Evolutionary conservation across 2,797 vertebrate genomes (phyloP).

Genomic region (Rhinichthys osculus): DNA sequence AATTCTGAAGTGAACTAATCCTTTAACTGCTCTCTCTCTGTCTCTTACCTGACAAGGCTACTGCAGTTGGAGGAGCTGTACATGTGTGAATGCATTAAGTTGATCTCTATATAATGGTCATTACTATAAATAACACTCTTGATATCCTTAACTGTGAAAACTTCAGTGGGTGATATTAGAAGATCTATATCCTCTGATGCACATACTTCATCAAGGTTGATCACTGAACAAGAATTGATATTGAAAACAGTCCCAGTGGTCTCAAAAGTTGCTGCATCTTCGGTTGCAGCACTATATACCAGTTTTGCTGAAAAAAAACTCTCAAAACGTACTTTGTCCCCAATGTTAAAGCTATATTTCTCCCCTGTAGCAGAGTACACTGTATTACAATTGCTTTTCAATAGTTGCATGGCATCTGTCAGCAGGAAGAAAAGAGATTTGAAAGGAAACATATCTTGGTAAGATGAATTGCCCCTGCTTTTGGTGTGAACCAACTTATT

Average conservation of each 20-base stretch:
- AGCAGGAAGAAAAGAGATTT: slow-evolving; percentile 61
- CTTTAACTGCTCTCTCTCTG: neutral
- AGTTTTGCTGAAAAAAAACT: neutral
- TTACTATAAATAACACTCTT: rapidly evolving
- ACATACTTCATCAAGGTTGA: slow-evolving; percentile 31
- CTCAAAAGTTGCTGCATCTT: rapidly evolving
- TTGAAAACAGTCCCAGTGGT: slow-evolving; percentile 23
- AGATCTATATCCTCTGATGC: neutral
- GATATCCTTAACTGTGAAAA: slow-evolving; percentile 31
- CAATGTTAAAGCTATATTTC: rapidly evolving
- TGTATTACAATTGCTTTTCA: neutral
- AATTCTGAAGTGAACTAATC: too few species aligned
- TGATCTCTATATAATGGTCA: neutral
- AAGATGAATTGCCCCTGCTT: neutral
- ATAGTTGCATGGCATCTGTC: slow-evolving; percentile 35
- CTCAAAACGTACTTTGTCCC: slow-evolving; percentile 27
- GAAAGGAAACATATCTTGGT: slow-evolving; percentile 41
- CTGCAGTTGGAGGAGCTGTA: slow-evolving; percentile 15
- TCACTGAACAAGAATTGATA: slow-evolving; percentile 49
- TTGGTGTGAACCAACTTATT: neutral
- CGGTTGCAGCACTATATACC: rapidly evolving
- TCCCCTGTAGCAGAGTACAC: neutral
- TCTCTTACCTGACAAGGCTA: slow-evolving; percentile 34
- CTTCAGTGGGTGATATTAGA: slow-evolving; percentile 49
- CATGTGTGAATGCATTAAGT: neutral